Evolutionary conservation across 2,888 invertebrate species (phyloP), one percentile per base, ranked within the genome.

Genomic region (Prenolepis imparis): DNA sequence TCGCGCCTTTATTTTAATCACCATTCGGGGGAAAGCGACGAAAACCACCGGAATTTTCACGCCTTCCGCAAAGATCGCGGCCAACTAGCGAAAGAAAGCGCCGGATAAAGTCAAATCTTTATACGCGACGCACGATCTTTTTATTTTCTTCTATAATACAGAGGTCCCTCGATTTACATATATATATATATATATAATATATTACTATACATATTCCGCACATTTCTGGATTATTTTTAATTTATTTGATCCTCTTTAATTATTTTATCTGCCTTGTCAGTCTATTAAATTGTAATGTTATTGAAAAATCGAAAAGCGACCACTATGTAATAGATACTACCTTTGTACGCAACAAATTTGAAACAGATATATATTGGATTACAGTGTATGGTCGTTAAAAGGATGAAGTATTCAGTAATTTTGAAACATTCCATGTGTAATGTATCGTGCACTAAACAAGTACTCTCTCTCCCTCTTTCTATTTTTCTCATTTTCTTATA

Each of bases 1-100:
- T 81, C 57, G 72, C 55, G 67, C 63, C 86, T 75, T 85, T 84
- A 85, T 88, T 86, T 81, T 64, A 86, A 84, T 77, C 84, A 67
- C 32, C 82, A 70, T 28, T 4, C 64, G 12, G 28, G 57, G 28
- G 21, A 41, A 24, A 11, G 21, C 44, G 39, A 44, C 61, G 41
- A 21, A 52, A 52, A 12, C 59, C 78, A 28, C 68, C 68, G 80
- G 67, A 84, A 84, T 87, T 52, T n/a, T 89, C 84, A 6, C 36
- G 15, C 24, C 32, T 78, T 77, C 61, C 73, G 52, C 32, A 61
- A 64, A 39, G 59, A 66, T 48, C 32, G n/a, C 9, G 64, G 57
- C 83, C 80, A 64, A 63, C 73, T 63, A n/a, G 32, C 55, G 36
- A 5, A 9, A 3, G 24, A 64, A 73, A 24, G 68, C 63, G 52